These are phyloP conservation scores for Cranoglanis bouderius DNA, from an alignment of 2,113 vertebrate genomes.

Conservation along the genomic window DNA sequence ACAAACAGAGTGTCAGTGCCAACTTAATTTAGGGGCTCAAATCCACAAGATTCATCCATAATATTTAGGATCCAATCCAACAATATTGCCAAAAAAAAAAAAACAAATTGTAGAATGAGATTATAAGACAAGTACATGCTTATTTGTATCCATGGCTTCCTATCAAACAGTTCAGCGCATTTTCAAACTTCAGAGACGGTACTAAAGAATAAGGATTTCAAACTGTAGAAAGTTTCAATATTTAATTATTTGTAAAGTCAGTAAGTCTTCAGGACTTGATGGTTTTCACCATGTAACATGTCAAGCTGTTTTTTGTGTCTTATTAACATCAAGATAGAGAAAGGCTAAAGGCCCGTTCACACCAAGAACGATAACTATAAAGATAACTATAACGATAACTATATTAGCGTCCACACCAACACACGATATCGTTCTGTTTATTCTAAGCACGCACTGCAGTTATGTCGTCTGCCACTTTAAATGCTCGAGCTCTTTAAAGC, in stretches of 20 bases:
- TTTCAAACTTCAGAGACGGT: neutral
- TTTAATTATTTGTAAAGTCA: neutral
- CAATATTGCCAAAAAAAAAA: neutral
- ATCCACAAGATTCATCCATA: slow-evolving; percentile 10
- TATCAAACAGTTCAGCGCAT: neutral
- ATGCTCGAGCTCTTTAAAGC: too few relatives aligned
- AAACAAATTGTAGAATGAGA: neutral
- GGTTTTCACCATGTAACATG: too few relatives aligned
- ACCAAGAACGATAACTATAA: too few relatives aligned
- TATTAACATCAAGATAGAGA: too few relatives aligned
- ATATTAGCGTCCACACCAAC: too few relatives aligned
- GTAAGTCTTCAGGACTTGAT: neutral
- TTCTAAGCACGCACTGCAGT: too few relatives aligned
- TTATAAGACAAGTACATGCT: neutral
- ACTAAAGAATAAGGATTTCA: neutral
- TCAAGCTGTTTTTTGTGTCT: too few relatives aligned
- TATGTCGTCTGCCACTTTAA: too few relatives aligned
- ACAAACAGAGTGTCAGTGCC: neutral
- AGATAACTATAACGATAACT: too few relatives aligned
- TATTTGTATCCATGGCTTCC: neutral
- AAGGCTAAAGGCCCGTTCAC: too few relatives aligned
- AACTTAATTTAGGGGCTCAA: neutral
- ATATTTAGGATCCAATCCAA: slow-evolving; percentile 2
- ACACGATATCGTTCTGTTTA: too few relatives aligned
- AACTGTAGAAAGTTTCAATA: neutral